These are phyloP conservation scores for Tokudaia muenninki DNA, from an alignment of 2,797 vertebrate species.

Conservation along the genomic window DNA sequence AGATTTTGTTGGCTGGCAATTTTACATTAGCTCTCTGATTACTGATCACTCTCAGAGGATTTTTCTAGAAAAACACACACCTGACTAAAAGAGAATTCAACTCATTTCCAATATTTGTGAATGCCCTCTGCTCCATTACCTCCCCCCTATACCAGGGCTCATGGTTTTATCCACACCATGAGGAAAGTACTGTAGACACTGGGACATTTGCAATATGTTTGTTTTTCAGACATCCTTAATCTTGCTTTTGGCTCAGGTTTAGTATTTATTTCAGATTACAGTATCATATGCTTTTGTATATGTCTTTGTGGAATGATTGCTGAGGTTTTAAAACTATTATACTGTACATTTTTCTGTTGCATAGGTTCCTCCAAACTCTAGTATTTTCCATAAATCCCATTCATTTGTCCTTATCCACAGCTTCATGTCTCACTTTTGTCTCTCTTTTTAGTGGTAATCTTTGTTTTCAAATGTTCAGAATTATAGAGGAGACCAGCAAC, in stretches of 20 bases:
- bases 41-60: conserved; percentile 19
- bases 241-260: conserved; percentile 45
- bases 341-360: background rate
- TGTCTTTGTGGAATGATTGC: conserved; percentile 17
- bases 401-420: background rate
- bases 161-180: background rate
- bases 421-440: background rate
- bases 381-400: background rate
- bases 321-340: conserved; percentile 11
- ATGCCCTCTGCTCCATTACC: conserved; percentile 38
- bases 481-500: background rate
- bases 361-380: conserved; percentile 5
- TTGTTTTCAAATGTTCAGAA: background rate
- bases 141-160: background rate
- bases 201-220: conserved; percentile 5
- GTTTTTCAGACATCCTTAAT: background rate
- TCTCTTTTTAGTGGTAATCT: background rate
- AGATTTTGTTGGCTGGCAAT: conserved; percentile 67
- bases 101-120: background rate
- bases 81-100: conserved; percentile 6
- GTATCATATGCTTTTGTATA: background rate
- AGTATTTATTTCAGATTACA: conserved; percentile 21
- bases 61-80: background rate
- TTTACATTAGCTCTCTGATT: conserved; percentile 72
- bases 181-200: background rate